Evolutionary conservation across 2,888 invertebrate genomes (phyloP).

Genomic region (Nemurella pictetii): DNA sequence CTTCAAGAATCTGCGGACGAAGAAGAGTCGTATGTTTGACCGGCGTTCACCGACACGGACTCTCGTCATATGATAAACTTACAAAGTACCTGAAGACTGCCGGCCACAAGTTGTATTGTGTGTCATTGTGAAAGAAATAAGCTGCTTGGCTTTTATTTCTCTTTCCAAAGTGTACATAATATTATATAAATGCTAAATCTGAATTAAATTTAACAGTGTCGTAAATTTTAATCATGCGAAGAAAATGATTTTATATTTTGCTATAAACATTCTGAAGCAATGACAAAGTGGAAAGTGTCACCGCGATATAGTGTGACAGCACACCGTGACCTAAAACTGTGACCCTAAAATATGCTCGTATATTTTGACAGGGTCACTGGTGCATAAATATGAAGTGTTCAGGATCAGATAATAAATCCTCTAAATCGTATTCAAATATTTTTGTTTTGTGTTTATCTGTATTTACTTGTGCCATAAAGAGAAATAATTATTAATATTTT

Average conservation of each 20-base stretch:
- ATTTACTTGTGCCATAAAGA: background rate
- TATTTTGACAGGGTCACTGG: background rate
- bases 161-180: background rate
- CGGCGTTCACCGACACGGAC: background rate
- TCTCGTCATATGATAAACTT: background rate
- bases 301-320: background rate
- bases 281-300: background rate
- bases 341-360: background rate
- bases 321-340: background rate
- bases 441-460: background rate
- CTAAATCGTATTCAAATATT: background rate
- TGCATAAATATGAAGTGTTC: background rate
- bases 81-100: conserved; percentile 26
- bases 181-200: no score
- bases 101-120: background rate
- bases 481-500: background rate
- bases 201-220: background rate
- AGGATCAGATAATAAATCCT: background rate
- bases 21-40: conserved; percentile 50
- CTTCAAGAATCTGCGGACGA: conserved; percentile 43
- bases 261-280: background rate
- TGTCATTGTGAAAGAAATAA: background rate
- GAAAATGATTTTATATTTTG: no score
- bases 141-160: background rate
- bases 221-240: background rate